Percentiles rank a stretch among this genome's conserved stretches.
Evolutionary conservation across 1,140 invertebrate genomes (phyloP).

Genomic region (Idris sp.): DNA sequence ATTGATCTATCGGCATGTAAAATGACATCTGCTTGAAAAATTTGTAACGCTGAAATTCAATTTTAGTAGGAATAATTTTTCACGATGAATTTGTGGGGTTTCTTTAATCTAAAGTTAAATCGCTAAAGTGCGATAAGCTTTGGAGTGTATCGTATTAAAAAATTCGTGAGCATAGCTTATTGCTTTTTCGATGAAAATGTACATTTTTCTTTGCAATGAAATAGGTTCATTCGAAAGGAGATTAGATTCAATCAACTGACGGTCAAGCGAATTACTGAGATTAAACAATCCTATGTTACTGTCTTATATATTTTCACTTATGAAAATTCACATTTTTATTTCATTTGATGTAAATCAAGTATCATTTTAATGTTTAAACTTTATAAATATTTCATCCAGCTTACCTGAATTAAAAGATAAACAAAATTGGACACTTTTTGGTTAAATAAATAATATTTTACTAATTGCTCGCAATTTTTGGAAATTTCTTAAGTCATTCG

Average conservation of each 20-base stretch:
- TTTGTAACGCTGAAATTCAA: constrained; percentile 11
- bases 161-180: constrained; percentile 55
- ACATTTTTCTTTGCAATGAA: constrained; percentile 56
- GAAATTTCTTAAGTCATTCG: too few species aligned
- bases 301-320: too few species aligned
- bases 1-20: too few species aligned
- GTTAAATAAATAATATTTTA: too few species aligned
- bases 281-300: constrained; percentile 44
- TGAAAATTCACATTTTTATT: too few species aligned
- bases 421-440: too few species aligned
- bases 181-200: constrained; percentile 56
- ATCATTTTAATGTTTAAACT: too few species aligned
- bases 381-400: too few species aligned
- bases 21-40: too few species aligned
- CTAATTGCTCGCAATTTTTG: too few species aligned
- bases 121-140: constrained; percentile 64
- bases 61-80: constrained; percentile 61
- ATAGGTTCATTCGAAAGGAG: constrained; percentile 41
- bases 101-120: constrained; percentile 74
- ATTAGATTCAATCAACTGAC: constrained; percentile 47
- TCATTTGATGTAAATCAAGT: too few species aligned
- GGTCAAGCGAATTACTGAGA: constrained; percentile 38
- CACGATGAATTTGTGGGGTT: constrained; percentile 62
- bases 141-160: constrained; percentile 48
- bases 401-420: too few species aligned